Base-by-base conservation (phyloP, 2,888 invertebrate species). In the Lissonota sp. region DNA sequence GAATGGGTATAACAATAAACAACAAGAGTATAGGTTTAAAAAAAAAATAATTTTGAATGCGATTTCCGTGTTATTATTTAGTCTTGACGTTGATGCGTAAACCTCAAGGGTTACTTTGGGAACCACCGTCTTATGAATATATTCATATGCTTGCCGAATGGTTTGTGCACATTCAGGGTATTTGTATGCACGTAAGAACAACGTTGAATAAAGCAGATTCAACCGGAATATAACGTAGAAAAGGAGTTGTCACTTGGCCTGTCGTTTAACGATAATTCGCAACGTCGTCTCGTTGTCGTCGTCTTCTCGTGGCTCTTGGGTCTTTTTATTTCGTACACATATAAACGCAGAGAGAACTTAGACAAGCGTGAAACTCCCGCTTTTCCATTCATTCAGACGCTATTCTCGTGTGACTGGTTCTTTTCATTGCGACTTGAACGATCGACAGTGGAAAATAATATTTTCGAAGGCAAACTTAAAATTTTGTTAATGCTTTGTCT, bases 261-360 rank as follows among this genome's bases (percentile, higher is more conserved):
- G 79, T 79, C 79, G 74, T 70, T 79, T 79, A 79, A 64, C 64
- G 79, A 79, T 79, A 79, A 79, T 74, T 79, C 79, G 64, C 64
- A 70, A 64, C 79, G 74, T 64, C 74, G 70, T 63, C 57, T 44
- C 67, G 67, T 66, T 42, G 66, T 51, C 67, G 40, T 53, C 53
- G 14, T 42, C 55, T 40, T 67, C 53, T n/a, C 37, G 7, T 42
- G 49, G 42, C 51, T 53, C 40, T 53, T 42, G 10, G 12, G 16
- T 8, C 14, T 6, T 39, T 66, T 53, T 40, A 42, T 64, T 55
- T 66, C 66, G 67, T 53, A 67, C 6, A 14, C 39, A 42, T 8
- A 6, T n/a, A n/a, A n/a, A n/a, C n/a, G 7, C 8, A 40, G 12
- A 39, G 7, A 49, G 37, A 64, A 49, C 37, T 64, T 49, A 12